These are phyloP conservation scores for Pseudobourletiella spinata DNA, from an alignment of 1,140 invertebrate species.

Conservation along the genomic window DNA sequence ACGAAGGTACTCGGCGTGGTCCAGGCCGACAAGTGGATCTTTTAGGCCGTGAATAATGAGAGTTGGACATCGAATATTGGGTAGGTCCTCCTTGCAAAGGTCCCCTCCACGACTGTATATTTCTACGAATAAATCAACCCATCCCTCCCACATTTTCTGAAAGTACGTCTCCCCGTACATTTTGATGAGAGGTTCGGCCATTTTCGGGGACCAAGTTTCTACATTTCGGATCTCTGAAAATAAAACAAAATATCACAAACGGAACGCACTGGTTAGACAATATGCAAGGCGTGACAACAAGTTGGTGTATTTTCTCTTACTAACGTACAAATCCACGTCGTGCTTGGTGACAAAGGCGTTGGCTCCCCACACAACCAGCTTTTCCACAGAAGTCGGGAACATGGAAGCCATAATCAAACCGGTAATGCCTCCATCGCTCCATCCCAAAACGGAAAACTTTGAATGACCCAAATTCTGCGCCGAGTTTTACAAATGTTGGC, in stretches of 20 bases:
- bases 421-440: conserved; percentile 81
- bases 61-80: conserved; percentile 59
- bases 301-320: conserved; percentile 36
- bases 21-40: conserved; percentile 61
- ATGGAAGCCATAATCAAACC: conserved; percentile 62
- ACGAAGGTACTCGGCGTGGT: conserved; percentile 62
- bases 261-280: background rate
- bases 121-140: conserved; percentile 39
- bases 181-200: conserved; percentile 39
- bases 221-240: conserved; percentile 37
- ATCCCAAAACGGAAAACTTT: conserved; percentile 71
- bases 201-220: conserved; percentile 40
- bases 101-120: conserved; percentile 38
- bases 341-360: conserved; percentile 62
- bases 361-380: conserved; percentile 66
- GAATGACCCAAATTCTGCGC: conserved; percentile 50
- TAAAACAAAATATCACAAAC: conserved; percentile 2
- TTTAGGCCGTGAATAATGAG: conserved; percentile 73
- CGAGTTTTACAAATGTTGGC: background rate
- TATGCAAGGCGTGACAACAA: background rate
- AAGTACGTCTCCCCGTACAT: conserved; percentile 43
- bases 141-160: conserved; percentile 33
- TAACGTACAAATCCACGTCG: conserved; percentile 57
- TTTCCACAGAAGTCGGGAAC: conserved; percentile 55
- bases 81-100: conserved; percentile 53